Conservation (phyloP, 2,797 vertebrate genomes). For the Anguilla megastoma region DNA sequence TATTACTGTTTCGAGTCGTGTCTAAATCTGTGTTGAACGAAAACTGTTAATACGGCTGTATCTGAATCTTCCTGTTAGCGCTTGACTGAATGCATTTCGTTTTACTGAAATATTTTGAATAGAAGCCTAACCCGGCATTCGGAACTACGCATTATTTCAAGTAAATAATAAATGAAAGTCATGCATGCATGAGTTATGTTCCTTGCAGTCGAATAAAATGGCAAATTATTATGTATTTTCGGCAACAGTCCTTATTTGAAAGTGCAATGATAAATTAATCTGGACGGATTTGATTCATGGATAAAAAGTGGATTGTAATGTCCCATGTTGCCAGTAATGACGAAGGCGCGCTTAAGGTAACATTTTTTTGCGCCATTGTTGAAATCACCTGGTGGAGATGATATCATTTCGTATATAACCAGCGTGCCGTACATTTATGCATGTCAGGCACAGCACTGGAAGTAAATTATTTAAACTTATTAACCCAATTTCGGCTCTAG, state of each 20-base stretch:
- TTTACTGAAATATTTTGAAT: neutral
- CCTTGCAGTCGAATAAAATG: neutral
- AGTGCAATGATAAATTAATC: neutral
- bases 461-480: neutral
- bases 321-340: neutral
- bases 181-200: neutral
- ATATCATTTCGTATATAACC: slow-evolving; percentile 30
- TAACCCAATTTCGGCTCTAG: neutral
- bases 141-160: neutral
- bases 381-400: neutral
- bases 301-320: neutral
- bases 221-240: neutral
- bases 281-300: neutral
- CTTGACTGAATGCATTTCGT: neutral
- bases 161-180: neutral
- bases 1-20: no score
- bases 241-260: neutral
- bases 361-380: neutral
- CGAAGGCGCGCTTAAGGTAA: neutral
- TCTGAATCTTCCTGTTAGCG: neutral
- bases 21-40: no score
- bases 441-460: neutral
- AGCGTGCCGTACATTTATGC: neutral
- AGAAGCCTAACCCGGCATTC: neutral
- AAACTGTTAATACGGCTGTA: no score